Conservation (phyloP, 2,888 invertebrate genomes). For the Ectemnius continuus region DNA sequence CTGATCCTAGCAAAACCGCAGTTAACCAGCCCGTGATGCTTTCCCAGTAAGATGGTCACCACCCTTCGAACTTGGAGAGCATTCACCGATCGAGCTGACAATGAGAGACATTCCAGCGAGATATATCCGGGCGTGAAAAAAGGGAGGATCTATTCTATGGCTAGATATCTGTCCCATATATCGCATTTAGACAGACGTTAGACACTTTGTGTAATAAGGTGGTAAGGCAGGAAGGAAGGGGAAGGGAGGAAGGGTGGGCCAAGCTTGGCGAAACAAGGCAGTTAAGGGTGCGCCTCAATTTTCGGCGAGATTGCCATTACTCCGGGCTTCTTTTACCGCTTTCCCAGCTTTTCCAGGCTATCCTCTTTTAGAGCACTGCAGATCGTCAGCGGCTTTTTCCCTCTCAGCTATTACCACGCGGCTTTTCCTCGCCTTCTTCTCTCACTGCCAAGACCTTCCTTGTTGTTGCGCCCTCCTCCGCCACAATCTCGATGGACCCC, state of each 20-base stretch:
- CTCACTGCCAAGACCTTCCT: conserved; percentile 4
- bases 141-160: not conserved
- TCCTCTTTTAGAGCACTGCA: conserved; percentile 7
- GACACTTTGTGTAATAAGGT: conserved; percentile 50
- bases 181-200: conserved; percentile 38
- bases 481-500: not conserved
- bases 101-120: not conserved
- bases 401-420: not conserved
- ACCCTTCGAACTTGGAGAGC: conserved; percentile 41
- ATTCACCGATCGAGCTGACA: conserved; percentile 25
- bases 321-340: conserved; percentile 19
- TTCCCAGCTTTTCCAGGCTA: conserved; percentile 9
- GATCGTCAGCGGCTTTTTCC: not conserved
- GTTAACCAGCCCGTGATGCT: conserved; percentile 29
- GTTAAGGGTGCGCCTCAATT: conserved; percentile 46
- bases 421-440: conserved; percentile 22
- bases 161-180: conserved; percentile 15
- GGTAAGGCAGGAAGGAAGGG: conserved; percentile 37
- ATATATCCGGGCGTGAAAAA: not conserved
- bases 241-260: too few species aligned
- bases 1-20: conserved; percentile 25
- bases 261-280: conserved; percentile 20
- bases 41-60: conserved; percentile 28
- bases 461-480: conserved; percentile 23
- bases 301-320: conserved; percentile 47